Conservation (phyloP, 1,140 invertebrate genomes). For the Trachymyrmex septentrionalis region DNA sequence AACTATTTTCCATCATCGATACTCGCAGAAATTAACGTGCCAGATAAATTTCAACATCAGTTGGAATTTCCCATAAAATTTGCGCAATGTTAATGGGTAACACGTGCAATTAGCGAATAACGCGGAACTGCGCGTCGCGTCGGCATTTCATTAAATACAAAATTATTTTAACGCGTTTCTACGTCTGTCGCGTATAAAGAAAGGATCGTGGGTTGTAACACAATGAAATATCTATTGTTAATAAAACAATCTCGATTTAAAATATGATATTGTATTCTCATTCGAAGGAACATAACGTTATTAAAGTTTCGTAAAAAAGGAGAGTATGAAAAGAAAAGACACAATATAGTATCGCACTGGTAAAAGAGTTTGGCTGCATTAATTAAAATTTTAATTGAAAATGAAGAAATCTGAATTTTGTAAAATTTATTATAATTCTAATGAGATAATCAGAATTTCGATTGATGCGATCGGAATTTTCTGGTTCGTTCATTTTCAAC, state of each 20-base stretch:
- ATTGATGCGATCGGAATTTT: too few relatives aligned
- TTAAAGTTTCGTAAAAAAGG: constrained; percentile 14
- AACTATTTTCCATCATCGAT: constrained; percentile 1
- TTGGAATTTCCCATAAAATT: constrained; percentile 21
- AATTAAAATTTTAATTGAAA: too few relatives aligned
- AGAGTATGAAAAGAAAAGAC: not conserved
- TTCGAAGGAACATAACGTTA: not conserved
- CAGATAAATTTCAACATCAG: constrained; percentile 18
- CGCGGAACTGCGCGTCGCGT: not conserved
- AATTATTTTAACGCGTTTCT: not conserved
- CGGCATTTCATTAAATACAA: constrained; percentile 30
- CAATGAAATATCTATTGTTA: not conserved
- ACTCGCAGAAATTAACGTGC: constrained; percentile 27
- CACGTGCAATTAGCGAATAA: constrained; percentile 40
- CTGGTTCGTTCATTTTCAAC: too few relatives aligned
- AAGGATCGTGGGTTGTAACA: not conserved
- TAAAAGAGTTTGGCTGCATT: too few relatives aligned
- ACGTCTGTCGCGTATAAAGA: not conserved
- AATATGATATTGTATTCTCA: constrained; percentile 12
- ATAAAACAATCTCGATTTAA: constrained; percentile 31
- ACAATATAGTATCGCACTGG: not conserved
- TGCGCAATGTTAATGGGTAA: constrained; percentile 8
- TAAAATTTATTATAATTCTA: too few relatives aligned
- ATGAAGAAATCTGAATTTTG: too few relatives aligned
- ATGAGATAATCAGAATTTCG: too few relatives aligned